Evolutionary conservation across 2,113 vertebrate genomes (phyloP), one percentile per base, ranked within the genome.

Genomic region (Megatriorchis doriae): DNA sequence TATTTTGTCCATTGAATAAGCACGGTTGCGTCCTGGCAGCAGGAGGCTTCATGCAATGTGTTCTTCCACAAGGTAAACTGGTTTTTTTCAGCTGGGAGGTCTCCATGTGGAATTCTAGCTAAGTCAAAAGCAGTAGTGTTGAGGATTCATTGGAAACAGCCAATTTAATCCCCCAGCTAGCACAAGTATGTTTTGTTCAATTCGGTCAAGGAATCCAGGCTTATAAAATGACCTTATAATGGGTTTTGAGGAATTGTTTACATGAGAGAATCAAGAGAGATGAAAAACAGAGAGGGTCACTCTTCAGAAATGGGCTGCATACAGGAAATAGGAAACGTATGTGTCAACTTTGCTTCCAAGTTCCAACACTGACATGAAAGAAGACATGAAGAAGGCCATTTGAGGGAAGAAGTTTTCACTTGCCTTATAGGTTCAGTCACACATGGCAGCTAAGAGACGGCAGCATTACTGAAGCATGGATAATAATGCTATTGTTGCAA

Each of bases 211-310:
- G 52, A 92, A 96, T 58, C 31, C 59, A 92, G 74, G 59, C 53
- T 90, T 90, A 80, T 84, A 65, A 89, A 77, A 75, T 74, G 63
- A 87, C 95, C 86, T 92, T 88, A 92, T 96, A 96, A 93, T 81
- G 93, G 68, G 32, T 94, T 97, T 95, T 91, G 68, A 95, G 91
- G 83, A 94, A 86, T 94, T 96, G 79, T 95, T 96, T 95, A 93
- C 43, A 77, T 59, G 71, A 86, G 68, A 93, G 61, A 90, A 90
- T 90, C 45, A 43, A 86, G 68, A 95, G 47, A 92, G 66, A 94
- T 86, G 67, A 80, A 81, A 94, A 79, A 86, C 82, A 95, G 78
- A 96, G 92, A 95, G 84, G 40, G 48, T 86, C 38, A 18, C 22
- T 68, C 47, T 94, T 96, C 40, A 94, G 90, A 93, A 94, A 94